These are phyloP conservation scores for Mythimna vitellina DNA, from an alignment of 2,888 invertebrate genomes.

Conservation along the genomic window DNA sequence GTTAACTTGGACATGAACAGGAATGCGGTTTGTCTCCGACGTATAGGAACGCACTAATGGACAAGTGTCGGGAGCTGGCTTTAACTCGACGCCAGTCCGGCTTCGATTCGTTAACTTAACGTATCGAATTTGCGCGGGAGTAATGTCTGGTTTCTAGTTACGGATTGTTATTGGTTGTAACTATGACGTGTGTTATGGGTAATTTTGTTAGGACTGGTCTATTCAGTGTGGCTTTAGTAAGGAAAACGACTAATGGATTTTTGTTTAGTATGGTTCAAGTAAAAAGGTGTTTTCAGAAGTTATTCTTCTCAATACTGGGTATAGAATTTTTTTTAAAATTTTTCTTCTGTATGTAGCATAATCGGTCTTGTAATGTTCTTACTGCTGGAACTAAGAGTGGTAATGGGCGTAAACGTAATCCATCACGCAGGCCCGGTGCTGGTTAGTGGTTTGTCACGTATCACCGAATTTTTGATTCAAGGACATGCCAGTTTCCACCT, in stretches of 20 bases:
- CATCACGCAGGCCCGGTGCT: no score
- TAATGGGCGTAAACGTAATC: no score
- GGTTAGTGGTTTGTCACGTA: no score
- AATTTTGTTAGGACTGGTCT: slow-evolving; percentile 2
- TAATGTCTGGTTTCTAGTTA: slow-evolving; percentile 36
- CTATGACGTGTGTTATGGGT: slow-evolving; percentile 19
- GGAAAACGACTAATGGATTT: neutral
- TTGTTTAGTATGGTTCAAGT: neutral
- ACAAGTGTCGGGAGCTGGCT: slow-evolving; percentile 54
- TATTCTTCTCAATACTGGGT: neutral
- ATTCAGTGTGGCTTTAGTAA: neutral
- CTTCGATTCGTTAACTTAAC: slow-evolving; percentile 54
- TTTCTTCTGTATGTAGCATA: no score
- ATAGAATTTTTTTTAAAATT: neutral
- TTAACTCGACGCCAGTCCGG: slow-evolving; percentile 44
- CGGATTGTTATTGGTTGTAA: slow-evolving; percentile 23
- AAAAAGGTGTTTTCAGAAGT: neutral
- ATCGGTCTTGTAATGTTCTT: no score
- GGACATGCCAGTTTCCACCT: no score
- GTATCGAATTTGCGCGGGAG: slow-evolving; percentile 32
- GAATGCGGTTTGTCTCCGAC: slow-evolving; percentile 68
- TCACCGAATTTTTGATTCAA: no score
- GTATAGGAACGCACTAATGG: slow-evolving; percentile 66
- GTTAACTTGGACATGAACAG: slow-evolving; percentile 70
- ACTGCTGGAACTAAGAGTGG: no score